These are phyloP conservation scores for Procambarus virginalis DNA, from an alignment of 1,140 invertebrate genomes.

Conservation along the genomic window DNA sequence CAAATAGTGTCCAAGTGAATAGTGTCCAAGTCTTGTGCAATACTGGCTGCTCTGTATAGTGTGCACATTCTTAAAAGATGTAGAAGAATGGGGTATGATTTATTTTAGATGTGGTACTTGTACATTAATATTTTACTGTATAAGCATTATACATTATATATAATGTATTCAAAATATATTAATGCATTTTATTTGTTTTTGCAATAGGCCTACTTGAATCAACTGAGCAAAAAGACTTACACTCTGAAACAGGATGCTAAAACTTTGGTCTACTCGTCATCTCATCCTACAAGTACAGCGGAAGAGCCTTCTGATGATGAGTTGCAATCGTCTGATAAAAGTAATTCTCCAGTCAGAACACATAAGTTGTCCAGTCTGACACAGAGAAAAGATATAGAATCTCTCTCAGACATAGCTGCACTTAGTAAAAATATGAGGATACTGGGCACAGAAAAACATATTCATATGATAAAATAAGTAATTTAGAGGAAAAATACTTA, in stretches of 20 bases:
- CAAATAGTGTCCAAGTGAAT: no score
- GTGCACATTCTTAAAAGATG: no score
- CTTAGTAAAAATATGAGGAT: slow-evolving; percentile 14
- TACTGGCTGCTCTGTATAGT: no score
- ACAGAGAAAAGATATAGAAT: slow-evolving; percentile 2
- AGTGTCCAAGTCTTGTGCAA: no score
- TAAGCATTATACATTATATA: no score
- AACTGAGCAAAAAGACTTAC: slow-evolving; percentile 34
- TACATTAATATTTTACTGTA: no score
- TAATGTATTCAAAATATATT: background rate
- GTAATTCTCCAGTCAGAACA: background rate
- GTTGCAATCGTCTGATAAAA: background rate
- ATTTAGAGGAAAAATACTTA: slow-evolving; percentile 36
- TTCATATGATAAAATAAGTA: slow-evolving; percentile 21
- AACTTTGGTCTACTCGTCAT: background rate
- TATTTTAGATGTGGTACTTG: no score
- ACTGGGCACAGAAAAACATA: background rate
- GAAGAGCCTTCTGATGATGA: background rate
- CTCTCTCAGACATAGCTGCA: slow-evolving; percentile 8
- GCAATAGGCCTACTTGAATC: slow-evolving; percentile 38
- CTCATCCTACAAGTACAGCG: background rate
- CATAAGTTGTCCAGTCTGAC: background rate
- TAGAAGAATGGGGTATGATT: no score
- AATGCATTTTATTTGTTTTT: background rate
- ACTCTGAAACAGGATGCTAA: slow-evolving; percentile 18